These are phyloP conservation scores for Rallus limicola DNA, from an alignment of 2,113 vertebrate species.

Conservation along the genomic window DNA sequence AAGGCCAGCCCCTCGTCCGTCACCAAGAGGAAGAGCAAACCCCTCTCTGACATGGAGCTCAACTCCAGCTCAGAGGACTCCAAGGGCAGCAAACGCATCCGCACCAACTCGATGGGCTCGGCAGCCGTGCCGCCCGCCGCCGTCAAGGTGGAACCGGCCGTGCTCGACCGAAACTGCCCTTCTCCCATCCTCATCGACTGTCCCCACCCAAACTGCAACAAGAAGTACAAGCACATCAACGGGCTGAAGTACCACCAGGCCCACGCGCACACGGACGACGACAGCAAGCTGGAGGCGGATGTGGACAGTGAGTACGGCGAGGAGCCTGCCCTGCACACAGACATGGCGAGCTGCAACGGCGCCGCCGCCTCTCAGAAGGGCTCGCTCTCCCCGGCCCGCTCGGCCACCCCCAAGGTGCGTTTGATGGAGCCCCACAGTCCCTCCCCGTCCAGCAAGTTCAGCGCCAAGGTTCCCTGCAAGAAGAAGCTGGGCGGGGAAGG, in stretches of 20 bases:
- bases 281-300: constrained; percentile 92
- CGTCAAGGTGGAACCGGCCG: constrained; percentile 85
- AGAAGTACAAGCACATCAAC: constrained; percentile 99
- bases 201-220: constrained; percentile 98
- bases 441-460: constrained; percentile 91
- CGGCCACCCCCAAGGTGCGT: constrained; percentile 93
- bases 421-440: constrained; percentile 93
- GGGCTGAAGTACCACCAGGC: constrained; percentile 99
- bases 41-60: constrained; percentile 96
- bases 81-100: constrained; percentile 97
- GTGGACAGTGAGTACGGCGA: constrained; percentile 95
- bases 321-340: constrained; percentile 87
- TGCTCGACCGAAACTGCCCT: constrained; percentile 90
- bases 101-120: constrained; percentile 90
- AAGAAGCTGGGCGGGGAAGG: constrained; percentile 86
- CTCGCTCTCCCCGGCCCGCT: constrained; percentile 93
- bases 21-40: constrained; percentile 94
- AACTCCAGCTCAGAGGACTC: constrained; percentile 99
- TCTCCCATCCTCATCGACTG: constrained; percentile 98
- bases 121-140: constrained; percentile 71
- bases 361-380: constrained; percentile 89
- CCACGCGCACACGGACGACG: constrained; percentile 93
- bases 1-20: constrained; percentile 94
- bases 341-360: constrained; percentile 90
- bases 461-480: constrained; percentile 87